These are phyloP conservation scores for Halocynthia aurantium DNA, from an alignment of 23 tunicate species.

Conservation along the genomic window DNA sequence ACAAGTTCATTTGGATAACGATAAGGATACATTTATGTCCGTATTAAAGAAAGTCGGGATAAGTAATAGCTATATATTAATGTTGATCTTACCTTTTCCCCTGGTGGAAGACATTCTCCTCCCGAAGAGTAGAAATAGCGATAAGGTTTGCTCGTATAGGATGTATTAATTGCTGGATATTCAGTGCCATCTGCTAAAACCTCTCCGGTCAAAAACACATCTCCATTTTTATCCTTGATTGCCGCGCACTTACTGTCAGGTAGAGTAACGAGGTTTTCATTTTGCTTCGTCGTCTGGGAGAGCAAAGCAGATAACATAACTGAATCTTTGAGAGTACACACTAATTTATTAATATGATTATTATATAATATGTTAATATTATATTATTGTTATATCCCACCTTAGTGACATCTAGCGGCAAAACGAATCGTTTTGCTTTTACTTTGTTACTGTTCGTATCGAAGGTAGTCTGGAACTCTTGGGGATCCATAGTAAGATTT, in stretches of 20 bases:
- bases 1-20: neutral
- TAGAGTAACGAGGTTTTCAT: conserved; percentile 52
- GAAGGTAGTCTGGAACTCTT: conserved; percentile 37
- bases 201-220: conserved; percentile 34
- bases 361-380: no score
- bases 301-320: no score
- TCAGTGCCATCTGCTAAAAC: conserved; percentile 46
- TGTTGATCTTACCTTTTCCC: conserved; percentile 62
- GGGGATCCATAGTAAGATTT: conserved; percentile 38
- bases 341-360: no score
- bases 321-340: neutral
- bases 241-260: conserved; percentile 63
- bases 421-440: conserved; percentile 37
- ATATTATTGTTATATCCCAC: no score
- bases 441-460: conserved; percentile 30
- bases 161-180: conserved; percentile 56
- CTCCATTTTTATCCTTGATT: conserved; percentile 33
- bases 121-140: conserved; percentile 77
- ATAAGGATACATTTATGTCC: neutral
- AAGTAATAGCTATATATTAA: neutral
- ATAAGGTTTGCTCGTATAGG: conserved; percentile 52
- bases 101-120: conserved; percentile 71
- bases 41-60: no score
- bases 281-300: neutral
- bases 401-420: conserved; percentile 53